Percentiles rank a stretch among this genome's conserved stretches.
Evolutionary conservation across 2,888 invertebrate species (phyloP).

Genomic region (Metopia argyrocephala): DNA sequence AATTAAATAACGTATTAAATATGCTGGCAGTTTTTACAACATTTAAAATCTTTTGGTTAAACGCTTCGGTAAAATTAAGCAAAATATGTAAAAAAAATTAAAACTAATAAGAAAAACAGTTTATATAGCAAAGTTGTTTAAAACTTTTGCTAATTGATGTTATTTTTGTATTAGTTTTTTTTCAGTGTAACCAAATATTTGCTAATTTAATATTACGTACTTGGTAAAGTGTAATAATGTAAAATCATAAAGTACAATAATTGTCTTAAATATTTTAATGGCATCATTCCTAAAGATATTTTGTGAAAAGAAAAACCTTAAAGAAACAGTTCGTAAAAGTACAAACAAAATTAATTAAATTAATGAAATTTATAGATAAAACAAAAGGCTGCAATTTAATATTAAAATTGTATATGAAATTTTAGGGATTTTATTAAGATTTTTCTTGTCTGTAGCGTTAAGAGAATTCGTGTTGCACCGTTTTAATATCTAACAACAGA

Average conservation of each 20-base stretch:
- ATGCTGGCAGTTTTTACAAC: constrained; percentile 3
- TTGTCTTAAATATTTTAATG: too few species aligned
- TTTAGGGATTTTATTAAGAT: too few species aligned
- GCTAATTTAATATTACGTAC: not conserved
- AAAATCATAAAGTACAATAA: constrained; percentile 38
- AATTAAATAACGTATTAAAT: constrained; percentile 29
- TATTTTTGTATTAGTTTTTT: not conserved
- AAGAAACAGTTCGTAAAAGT: too few species aligned
- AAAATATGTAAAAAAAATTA: not conserved
- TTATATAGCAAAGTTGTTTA: constrained; percentile 10
- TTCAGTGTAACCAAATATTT: not conserved
- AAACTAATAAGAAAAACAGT: constrained; percentile 2
- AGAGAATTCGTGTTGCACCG: too few species aligned
- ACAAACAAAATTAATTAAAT: too few species aligned
- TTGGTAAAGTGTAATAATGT: constrained; percentile 24
- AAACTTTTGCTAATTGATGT: constrained; percentile 19
- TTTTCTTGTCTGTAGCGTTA: too few species aligned
- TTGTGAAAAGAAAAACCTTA: too few species aligned
- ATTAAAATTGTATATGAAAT: too few species aligned
- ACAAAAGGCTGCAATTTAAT: too few species aligned
- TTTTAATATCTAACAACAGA: too few species aligned
- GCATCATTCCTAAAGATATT: too few species aligned
- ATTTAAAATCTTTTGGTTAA: constrained; percentile 19
- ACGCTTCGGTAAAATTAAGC: constrained; percentile 20
- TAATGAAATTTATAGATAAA: too few species aligned